Conservation (phyloP, 53 echinoderm and acorn worm species). For the Zoroaster sp. region DNA sequence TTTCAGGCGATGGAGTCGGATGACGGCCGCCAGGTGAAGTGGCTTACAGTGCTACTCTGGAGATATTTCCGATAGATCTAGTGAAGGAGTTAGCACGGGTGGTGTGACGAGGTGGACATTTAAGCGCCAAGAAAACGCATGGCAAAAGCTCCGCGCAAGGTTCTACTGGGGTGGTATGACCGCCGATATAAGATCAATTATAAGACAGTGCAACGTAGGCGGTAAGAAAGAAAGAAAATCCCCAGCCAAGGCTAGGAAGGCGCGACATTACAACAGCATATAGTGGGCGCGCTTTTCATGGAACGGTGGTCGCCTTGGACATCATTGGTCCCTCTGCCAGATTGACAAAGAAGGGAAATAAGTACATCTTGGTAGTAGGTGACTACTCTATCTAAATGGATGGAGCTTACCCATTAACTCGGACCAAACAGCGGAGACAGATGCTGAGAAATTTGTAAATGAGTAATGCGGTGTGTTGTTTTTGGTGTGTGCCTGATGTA, state of each 20-base stretch:
- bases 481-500: too few species aligned
- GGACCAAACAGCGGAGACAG: too few species aligned
- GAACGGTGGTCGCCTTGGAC: background rate
- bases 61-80: background rate
- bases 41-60: background rate
- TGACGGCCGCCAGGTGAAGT: background rate
- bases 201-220: too few species aligned
- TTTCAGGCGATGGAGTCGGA: too few species aligned
- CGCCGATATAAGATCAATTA: background rate
- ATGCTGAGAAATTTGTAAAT: too few species aligned
- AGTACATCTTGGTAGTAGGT: background rate
- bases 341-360: background rate
- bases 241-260: too few species aligned
- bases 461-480: too few species aligned
- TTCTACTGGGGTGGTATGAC: too few species aligned
- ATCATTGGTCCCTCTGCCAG: background rate
- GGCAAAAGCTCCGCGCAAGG: background rate
- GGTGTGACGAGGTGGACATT: background rate
- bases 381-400: background rate
- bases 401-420: too few species aligned
- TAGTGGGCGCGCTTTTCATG: too few species aligned
- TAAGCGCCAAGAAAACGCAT: background rate
- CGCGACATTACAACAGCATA: too few species aligned
- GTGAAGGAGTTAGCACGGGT: background rate
- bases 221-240: too few species aligned